Evolutionary conservation across 2,113 vertebrate genomes (phyloP), one percentile per base, ranked within the genome.

Genomic region (Chelonoidis abingdonii): DNA sequence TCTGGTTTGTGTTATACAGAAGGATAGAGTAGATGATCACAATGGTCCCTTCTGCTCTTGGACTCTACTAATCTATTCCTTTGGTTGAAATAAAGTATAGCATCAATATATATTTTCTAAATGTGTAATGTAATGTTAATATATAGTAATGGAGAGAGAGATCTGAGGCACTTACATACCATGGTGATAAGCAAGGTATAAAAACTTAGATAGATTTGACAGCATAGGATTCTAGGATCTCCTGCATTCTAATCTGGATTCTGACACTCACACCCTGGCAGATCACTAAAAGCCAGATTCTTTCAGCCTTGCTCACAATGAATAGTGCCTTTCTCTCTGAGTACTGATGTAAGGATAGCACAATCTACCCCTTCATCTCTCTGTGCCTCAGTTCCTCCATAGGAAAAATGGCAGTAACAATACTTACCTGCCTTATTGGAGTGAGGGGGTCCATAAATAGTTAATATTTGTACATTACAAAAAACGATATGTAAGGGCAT

Each of bases 361-460:
- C 21, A 54, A 54, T 54, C 53, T 54, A 54, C 21, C 53, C 19
- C 21, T 54, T 54, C 21, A 8, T 54, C 19, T 54, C 19, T 22
- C 53, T 8, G 21, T 22, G 53, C 53, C 21, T 54, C 53, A 54
- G 53, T 94, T 87, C 21, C 35, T 90, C 72, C 35, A 35, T 17
- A 83, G 83, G 50, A 89, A 65, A 92, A 89, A 35, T 0, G 1
- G 25, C 5, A 86, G 44, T 86, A n/a, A 35, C 31, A 69, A n/a
- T 31, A 53, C 29, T 93, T 84, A 12, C 3, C 83, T 93, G 83
- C 54, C 89, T 54, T 62, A 88, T 44, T 89, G 78, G 59, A 47
- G 54, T 86, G 38, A 27, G 84, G 72, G 76, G 93, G 65, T 44
- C 57, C 56, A 59, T 31, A 84, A 25, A 29, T 53, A 25, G 47